Conservation (phyloP, 2,888 invertebrate genomes). For the Siphonodentalium dalli region DNA sequence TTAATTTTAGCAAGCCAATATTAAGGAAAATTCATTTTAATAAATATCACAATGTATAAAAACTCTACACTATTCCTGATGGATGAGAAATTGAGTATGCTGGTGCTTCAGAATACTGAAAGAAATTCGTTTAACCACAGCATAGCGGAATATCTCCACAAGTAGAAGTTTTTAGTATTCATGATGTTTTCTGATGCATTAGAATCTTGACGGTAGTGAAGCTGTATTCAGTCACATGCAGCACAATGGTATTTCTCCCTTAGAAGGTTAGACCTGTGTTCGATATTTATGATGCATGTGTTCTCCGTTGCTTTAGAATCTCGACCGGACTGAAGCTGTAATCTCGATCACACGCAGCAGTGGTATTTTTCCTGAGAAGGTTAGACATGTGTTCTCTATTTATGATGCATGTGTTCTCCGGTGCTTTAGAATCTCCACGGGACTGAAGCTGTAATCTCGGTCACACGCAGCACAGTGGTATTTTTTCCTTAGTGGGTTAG, state of each 20-base stretch:
- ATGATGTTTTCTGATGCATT: conserved; percentile 77
- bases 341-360: conserved; percentile 73
- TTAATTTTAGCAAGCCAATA: too few species aligned
- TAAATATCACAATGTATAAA: too few species aligned
- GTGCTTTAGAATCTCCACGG: conserved; percentile 86
- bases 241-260: conserved; percentile 74
- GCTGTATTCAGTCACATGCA: conserved; percentile 74
- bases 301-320: conserved; percentile 81
- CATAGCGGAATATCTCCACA: too few species aligned
- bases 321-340: conserved; percentile 81
- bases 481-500: conserved; percentile 63
- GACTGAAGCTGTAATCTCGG: conserved; percentile 75
- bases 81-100: too few species aligned
- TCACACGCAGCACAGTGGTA: conserved; percentile 80
- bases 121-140: too few species aligned
- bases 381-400: too few species aligned
- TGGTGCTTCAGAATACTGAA: too few species aligned
- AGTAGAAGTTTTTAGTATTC: too few species aligned
- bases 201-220: conserved; percentile 85
- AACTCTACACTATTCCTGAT: too few species aligned
- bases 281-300: too few species aligned
- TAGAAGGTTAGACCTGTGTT: conserved; percentile 54
- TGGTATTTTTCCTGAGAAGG: too few species aligned
- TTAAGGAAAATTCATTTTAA: too few species aligned
- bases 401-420: conserved; percentile 68